These are phyloP conservation scores for Cyprinodon tularosa DNA, from an alignment of 2,113 vertebrate genomes.

Conservation along the genomic window DNA sequence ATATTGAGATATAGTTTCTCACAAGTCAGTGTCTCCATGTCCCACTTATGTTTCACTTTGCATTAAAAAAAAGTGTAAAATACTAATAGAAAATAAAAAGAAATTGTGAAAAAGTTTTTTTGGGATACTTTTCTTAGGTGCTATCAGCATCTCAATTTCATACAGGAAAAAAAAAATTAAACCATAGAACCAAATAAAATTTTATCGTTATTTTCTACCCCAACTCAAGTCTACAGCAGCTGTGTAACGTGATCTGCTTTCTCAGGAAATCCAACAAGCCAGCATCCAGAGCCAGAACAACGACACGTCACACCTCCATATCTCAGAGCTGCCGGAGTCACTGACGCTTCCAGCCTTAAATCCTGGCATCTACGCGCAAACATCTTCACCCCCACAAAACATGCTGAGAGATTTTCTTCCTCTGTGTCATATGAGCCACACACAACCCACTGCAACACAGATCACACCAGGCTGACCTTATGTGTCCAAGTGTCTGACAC, in stretches of 20 bases:
- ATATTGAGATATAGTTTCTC: no score
- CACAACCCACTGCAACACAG: background rate
- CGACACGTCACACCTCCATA: slow-evolving; percentile 7
- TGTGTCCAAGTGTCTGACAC: slow-evolving; percentile 1
- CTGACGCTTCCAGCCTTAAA: slow-evolving; percentile 23
- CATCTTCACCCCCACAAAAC: slow-evolving; percentile 4
- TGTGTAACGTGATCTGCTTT: background rate
- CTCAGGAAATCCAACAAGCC: background rate
- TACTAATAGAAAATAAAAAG: no score
- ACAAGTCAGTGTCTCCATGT: no score
- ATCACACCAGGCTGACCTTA: slow-evolving; percentile 12
- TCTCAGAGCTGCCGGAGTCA: slow-evolving; percentile 2
- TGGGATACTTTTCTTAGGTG: background rate
- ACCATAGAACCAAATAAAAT: background rate
- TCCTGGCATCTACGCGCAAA: slow-evolving; percentile 28
- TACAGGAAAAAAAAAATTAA: background rate
- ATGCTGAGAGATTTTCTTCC: slow-evolving; percentile 18
- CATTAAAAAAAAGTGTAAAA: no score
- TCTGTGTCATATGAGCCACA: slow-evolving; percentile 43
- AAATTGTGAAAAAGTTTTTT: no score
- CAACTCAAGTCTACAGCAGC: background rate
- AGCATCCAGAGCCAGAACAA: background rate
- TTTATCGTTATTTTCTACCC: background rate
- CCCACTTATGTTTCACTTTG: no score
- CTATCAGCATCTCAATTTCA: background rate